Base-by-base conservation (phyloP, 2,888 invertebrate species). In the Notodonta dromedarius region DNA sequence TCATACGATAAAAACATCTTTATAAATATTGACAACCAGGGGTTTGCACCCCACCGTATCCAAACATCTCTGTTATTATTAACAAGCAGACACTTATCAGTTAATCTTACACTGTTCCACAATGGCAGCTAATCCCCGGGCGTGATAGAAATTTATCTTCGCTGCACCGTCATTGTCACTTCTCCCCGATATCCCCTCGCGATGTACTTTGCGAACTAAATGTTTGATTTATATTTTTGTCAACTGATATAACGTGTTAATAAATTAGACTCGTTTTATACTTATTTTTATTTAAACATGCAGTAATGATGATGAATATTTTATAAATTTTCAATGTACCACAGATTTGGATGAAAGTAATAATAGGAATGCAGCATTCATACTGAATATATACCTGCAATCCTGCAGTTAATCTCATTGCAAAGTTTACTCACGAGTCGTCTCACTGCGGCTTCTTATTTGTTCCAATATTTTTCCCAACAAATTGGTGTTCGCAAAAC, bases 81-180 rank as follows among this genome's bases (percentile, higher is more conserved):
- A 90, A 87, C 88, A 81, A 88, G 86, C 74, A 87, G 86, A 88
- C 90, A 92, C 92, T 92, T 93, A 93, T 93, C 93, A 90, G 89
- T 91, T 92, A 92, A 93, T 93, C 93, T 93, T 90, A 89, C 90
- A 89, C 90, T 78, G 85, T 78, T 75, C 73, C 78, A 92, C 93
- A 93, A 93, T 90, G 77, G 82, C 67, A 67, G 87, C 89, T 93
- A 93, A 93, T 93, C 93, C 89, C 83, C 79, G 79, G 85, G 87
- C 89, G 91, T 87, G 91, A 91, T 84, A 91, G 87, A 86, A 90
- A 91, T 91, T 91, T 91, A 91, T 92, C 91, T 91, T 86, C 83
- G 79, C 78, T 73, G 78, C 81, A 85, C 83, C 81, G 82, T 83
- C 84, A 87, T 90, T 90, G 89, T 89, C 88, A 80, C 82, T 79